Evolutionary conservation across 30 jellyfish, hydroid and myxozoan species (phyloP).

Genomic region (Cassiopea xamachana): DNA sequence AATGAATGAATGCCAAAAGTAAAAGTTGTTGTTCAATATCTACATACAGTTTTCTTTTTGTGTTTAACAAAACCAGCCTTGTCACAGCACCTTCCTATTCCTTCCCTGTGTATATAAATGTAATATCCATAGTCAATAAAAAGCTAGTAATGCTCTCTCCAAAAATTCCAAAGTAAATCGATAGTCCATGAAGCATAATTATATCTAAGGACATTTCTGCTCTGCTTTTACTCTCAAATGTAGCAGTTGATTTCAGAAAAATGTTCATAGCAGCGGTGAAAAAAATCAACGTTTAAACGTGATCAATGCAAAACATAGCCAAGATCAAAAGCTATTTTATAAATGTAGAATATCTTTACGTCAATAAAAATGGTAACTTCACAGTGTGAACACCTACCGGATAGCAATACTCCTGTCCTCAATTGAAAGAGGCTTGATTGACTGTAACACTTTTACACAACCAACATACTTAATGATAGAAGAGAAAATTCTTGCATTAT

Average conservation of each 20-base stretch:
- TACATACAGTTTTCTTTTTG: constrained; percentile 59
- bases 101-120: constrained; percentile 51
- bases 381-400: constrained; percentile 36
- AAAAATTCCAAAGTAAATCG: too few species aligned
- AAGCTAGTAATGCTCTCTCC: neutral
- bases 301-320: too few species aligned
- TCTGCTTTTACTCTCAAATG: too few species aligned
- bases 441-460: constrained; percentile 79
- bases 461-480: constrained; percentile 85
- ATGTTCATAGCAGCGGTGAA: too few species aligned
- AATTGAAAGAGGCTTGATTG: constrained; percentile 71
- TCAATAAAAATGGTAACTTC: neutral
- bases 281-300: too few species aligned
- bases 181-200: too few species aligned
- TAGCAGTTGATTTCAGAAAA: too few species aligned
- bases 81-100: constrained; percentile 79
- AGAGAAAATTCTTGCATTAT: neutral
- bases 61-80: constrained; percentile 68
- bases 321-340: too few species aligned
- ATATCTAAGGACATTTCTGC: too few species aligned
- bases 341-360: neutral
- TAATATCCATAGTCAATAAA: too few species aligned
- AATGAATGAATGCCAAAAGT: too few species aligned
- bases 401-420: constrained; percentile 78
- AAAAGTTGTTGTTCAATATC: neutral